Percentiles rank a stretch among this genome's conserved stretches.
These are phyloP conservation scores for Sphenodon punctatus DNA, from an alignment of 2,797 vertebrate genomes.

Conservation along the genomic window DNA sequence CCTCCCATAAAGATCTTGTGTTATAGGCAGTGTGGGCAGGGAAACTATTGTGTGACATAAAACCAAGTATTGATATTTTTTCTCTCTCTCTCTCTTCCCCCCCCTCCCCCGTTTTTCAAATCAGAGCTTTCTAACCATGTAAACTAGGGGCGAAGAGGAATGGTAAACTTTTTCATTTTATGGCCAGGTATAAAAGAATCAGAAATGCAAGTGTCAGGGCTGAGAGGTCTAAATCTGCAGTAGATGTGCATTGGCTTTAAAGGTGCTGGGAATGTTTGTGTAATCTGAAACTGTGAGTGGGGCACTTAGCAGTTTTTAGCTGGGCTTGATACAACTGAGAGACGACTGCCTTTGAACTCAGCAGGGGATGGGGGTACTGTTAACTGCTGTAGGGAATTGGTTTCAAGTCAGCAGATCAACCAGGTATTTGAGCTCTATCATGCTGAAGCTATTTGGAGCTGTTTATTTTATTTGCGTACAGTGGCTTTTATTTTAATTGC, in stretches of 20 bases:
- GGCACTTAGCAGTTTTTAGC: slow-evolving; percentile 63
- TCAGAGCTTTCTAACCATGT: slow-evolving; percentile 34
- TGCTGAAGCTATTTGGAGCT: slow-evolving; percentile 40
- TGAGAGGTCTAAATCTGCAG: slow-evolving; percentile 39
- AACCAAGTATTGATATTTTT: slow-evolving; percentile 45
- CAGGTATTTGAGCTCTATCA: slow-evolving; percentile 60
- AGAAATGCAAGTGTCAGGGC: background rate
- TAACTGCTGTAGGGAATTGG: slow-evolving; percentile 62
- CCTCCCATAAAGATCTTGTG: slow-evolving; percentile 45
- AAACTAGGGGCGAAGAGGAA: background rate
- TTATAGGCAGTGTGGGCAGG: slow-evolving; percentile 5
- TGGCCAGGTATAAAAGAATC: slow-evolving; percentile 27
- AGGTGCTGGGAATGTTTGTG: slow-evolving; percentile 46
- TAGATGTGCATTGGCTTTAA: slow-evolving; percentile 57
- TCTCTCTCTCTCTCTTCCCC: background rate
- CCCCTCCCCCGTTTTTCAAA: slow-evolving; percentile 32
- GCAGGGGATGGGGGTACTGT: slow-evolving; percentile 55
- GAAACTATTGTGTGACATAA: slow-evolving; percentile 42
- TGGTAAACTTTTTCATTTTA: slow-evolving; percentile 29
- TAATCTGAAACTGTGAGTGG: slow-evolving; percentile 37
- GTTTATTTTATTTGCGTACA: slow-evolving; percentile 55
- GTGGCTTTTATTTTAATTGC: slow-evolving; percentile 58
- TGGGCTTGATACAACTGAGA: slow-evolving; percentile 46
- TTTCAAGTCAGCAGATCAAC: slow-evolving; percentile 65
- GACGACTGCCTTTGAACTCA: slow-evolving; percentile 74